Base-by-base conservation (phyloP, 92 coral and sea anemone genomes). In the Parazoanthus atlanticus region DNA sequence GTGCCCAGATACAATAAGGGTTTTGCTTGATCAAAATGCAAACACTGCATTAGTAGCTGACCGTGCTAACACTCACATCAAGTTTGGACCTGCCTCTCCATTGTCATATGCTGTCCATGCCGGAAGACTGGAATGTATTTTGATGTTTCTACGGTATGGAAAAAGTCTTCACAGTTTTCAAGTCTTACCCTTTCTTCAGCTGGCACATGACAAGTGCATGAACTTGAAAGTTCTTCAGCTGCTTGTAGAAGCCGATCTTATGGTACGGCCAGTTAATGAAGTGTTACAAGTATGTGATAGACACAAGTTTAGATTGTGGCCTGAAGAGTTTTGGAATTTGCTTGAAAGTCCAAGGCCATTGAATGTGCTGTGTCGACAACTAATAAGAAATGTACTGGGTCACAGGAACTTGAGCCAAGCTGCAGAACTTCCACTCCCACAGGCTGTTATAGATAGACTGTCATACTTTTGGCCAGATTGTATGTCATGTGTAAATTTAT, bases 241-340 rank as follows among this genome's bases (percentile, higher is more conserved):
- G 19, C 71, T 90, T 4, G 80, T 90, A 16, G 92, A 90, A 79
- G 90, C 92, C 13, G 90, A 90, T 16, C 28, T 90, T 23, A 31
- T 36, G 29, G 69, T 90, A 6, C 76, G 28, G 64, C 76, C 61
- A 26, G 46, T 28, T 71, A 26, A n/a, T 74, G 78, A 74, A 32
- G 43, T 74, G 43, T 74, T 74, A 30, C 58, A 28, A 16, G 66
- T 25, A 15, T 32, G 26, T n/a, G 54, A 46, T 13, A 81, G 70
- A 29, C 66, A 33, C 34, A 56, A 54, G 25, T 90, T 79, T 86
- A 30, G 5, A 52, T 41, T 74, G 52, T 90, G 92, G 92, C 92
- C 92, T 2, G 84, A 90, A 49, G 79, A 61, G 30, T 86, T 86
- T 28, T 86, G 61, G 73, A 76, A 71, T 81, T 90, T 88, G 90